A percentile compares a stretch with the other conserved stretches of the same genome.
Conservation (phyloP, 2,888 invertebrate species). For the Capitulum mitella region DNA sequence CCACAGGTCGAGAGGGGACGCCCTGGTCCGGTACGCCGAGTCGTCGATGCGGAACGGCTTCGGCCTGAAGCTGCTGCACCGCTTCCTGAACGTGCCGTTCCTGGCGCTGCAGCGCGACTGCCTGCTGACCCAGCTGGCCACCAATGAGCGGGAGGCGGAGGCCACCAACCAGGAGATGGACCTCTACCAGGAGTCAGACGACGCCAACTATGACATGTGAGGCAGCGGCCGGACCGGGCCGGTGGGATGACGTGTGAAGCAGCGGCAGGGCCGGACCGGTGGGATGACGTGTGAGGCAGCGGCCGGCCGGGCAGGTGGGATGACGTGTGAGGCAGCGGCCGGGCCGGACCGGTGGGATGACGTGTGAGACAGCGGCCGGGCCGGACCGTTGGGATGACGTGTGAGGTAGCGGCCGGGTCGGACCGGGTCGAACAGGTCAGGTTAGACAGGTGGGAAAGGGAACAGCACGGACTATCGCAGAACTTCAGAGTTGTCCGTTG, state of each 20-base stretch:
- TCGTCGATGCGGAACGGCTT: conserved; percentile 94
- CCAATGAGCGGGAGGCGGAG: conserved; percentile 71
- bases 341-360: too few relatives aligned
- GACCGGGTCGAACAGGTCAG: too few relatives aligned
- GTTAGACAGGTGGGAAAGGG: too few relatives aligned
- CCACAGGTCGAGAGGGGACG: conserved; percentile 37
- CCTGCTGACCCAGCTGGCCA: conserved; percentile 69
- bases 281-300: not conserved
- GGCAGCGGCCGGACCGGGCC: not conserved
- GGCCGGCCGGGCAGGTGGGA: not conserved
- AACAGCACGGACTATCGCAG: too few relatives aligned
- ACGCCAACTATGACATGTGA: conserved; percentile 36
- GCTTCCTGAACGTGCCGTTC: conserved; percentile 91
- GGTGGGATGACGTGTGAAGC: not conserved
- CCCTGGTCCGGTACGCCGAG: conserved; percentile 76
- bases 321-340: not conserved
- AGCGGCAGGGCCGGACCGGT: not conserved
- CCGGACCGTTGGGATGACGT: too few relatives aligned
- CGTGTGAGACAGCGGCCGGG: too few relatives aligned
- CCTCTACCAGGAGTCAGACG: conserved; percentile 35
- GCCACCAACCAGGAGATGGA: conserved; percentile 50
- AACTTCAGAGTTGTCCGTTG: too few relatives aligned
- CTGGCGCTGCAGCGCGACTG: conserved; percentile 80
- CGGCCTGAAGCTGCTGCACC: conserved; percentile 82
- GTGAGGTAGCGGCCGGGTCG: too few relatives aligned